Evolutionary conservation across 2,888 invertebrate genomes (phyloP).

Genomic region (Willowsia nigromaculata): DNA sequence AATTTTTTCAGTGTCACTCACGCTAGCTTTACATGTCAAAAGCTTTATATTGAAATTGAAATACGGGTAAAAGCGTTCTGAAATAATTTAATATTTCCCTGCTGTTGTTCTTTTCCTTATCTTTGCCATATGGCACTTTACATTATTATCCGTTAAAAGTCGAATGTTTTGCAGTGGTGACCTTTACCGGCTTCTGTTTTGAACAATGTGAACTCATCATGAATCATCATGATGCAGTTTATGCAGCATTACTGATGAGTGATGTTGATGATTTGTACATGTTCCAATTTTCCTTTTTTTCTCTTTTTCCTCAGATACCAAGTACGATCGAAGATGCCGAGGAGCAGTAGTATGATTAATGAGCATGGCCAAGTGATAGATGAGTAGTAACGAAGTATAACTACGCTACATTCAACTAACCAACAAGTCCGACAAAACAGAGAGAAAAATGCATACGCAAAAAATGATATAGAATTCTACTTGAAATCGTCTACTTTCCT

Average conservation of each 20-base stretch:
- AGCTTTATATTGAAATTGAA: background rate
- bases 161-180: background rate
- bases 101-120: background rate
- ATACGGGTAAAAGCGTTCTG: too few species aligned
- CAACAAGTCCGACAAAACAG: conserved; percentile 21
- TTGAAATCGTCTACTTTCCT: background rate
- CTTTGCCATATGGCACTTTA: background rate
- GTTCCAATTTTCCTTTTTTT: conserved; percentile 22
- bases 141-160: background rate
- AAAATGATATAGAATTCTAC: background rate
- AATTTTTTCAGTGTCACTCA: conserved; percentile 45
- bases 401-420: background rate
- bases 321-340: conserved; percentile 73
- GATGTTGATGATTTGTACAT: background rate
- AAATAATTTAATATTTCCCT: background rate
- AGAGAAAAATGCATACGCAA: background rate
- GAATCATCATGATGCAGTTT: background rate
- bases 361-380: conserved; percentile 18
- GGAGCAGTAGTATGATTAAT: conserved; percentile 54
- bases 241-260: background rate
- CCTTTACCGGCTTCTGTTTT: background rate
- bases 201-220: background rate
- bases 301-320: conserved; percentile 59
- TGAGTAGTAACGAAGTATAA: conserved; percentile 23
- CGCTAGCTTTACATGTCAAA: background rate